A percentile compares a stretch with the other conserved stretches of the same genome.
Evolutionary conservation across 2,888 invertebrate species (phyloP).

Genomic region (Cryptus armator): DNA sequence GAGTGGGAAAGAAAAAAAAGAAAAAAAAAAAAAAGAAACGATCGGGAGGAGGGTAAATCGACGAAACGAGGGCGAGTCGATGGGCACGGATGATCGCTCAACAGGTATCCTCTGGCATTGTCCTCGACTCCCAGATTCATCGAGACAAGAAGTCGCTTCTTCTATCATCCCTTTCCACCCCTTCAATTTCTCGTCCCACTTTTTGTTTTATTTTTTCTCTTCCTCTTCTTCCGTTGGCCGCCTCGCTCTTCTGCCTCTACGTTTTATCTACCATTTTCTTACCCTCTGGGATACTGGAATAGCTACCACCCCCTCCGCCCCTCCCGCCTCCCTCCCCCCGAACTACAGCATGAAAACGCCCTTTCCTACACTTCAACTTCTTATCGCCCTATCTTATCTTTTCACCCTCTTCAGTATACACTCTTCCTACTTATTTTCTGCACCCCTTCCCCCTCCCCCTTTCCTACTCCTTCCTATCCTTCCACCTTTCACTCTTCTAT

Average conservation of each 20-base stretch:
- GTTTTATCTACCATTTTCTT: slow-evolving; percentile 3
- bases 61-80: slow-evolving; percentile 58
- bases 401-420: slow-evolving; percentile 13
- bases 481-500: background rate
- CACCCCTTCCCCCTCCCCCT: background rate
- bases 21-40: slow-evolving; percentile 15
- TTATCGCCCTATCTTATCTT: slow-evolving; percentile 18
- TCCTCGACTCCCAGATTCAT: slow-evolving; percentile 60
- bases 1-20: slow-evolving; percentile 11
- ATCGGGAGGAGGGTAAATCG: slow-evolving; percentile 37
- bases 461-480: background rate
- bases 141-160: slow-evolving; percentile 55
- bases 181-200: slow-evolving; percentile 18
- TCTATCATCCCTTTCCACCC: background rate
- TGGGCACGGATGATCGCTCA: slow-evolving; percentile 62
- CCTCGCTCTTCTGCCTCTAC: background rate
- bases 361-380: slow-evolving; percentile 21
- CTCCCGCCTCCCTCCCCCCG: background rate
- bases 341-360: slow-evolving; percentile 1
- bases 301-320: background rate
- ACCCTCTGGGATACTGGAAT: slow-evolving; percentile 15
- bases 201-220: slow-evolving; percentile 2
- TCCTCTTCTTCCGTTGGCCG: background rate
- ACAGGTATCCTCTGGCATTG: slow-evolving; percentile 66
- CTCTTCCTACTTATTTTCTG: slow-evolving; percentile 12